Conservation (phyloP, 2,888 invertebrate genomes). For the Drosophila hawaiiensis region DNA sequence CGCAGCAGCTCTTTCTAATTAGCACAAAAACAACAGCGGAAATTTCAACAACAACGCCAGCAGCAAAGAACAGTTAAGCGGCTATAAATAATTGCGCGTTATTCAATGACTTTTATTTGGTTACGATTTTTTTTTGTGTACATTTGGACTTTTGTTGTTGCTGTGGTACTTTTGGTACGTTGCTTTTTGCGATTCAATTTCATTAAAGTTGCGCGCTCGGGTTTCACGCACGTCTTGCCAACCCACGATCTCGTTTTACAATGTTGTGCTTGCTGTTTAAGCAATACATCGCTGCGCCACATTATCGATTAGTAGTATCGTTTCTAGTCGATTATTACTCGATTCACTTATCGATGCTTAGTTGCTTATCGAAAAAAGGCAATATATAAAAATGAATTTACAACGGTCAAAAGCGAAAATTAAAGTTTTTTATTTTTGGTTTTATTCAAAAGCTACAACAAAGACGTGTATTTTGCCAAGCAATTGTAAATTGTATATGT, state of each 20-base stretch:
- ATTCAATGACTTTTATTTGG: slow-evolving; percentile 30
- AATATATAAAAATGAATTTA: background rate
- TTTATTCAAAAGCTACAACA: background rate
- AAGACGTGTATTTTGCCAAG: background rate
- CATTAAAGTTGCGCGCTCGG: slow-evolving; percentile 56
- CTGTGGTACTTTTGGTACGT: slow-evolving; percentile 52
- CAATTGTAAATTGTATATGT: background rate
- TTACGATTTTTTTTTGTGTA: slow-evolving; percentile 29
- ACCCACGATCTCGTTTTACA: slow-evolving; percentile 57
- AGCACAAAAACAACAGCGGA: slow-evolving; percentile 50
- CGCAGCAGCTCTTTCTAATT: slow-evolving; percentile 54
- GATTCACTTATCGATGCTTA: slow-evolving; percentile 12
- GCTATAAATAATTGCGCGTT: slow-evolving; percentile 31
- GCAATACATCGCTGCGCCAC: slow-evolving; percentile 3
- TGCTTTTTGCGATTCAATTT: slow-evolving; percentile 50
- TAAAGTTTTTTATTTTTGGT: background rate
- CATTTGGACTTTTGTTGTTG: slow-evolving; percentile 48
- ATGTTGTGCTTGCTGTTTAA: slow-evolving; percentile 37
- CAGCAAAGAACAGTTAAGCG: slow-evolving; percentile 43
- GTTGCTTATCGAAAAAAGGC: background rate
- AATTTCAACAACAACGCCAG: slow-evolving; percentile 26
- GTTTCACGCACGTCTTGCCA: slow-evolving; percentile 68
- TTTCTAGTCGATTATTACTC: background rate
- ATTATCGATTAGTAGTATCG: slow-evolving; percentile 13
- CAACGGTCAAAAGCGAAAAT: background rate